These are phyloP conservation scores for Chrysemys picta DNA, from an alignment of 2,113 vertebrate genomes.

Conservation along the genomic window DNA sequence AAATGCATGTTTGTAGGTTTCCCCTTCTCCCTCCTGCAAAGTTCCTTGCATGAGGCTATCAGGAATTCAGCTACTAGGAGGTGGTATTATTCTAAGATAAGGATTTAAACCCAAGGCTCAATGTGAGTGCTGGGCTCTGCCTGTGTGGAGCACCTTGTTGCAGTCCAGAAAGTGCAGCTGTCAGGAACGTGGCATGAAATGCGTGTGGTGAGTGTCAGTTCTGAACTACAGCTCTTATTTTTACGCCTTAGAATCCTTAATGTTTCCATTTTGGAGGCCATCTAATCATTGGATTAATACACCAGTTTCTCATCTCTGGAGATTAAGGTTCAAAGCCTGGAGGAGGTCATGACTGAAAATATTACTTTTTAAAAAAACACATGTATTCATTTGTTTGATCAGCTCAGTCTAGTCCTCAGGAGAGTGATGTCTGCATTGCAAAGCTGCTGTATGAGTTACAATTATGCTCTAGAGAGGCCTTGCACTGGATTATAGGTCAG, in stretches of 20 bases:
- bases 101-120: neutral
- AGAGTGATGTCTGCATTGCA: neutral
- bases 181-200: neutral
- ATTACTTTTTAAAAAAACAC: neutral
- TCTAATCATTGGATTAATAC: neutral
- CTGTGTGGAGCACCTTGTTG: neutral
- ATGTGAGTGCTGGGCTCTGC: neutral
- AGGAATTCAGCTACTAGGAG: neutral
- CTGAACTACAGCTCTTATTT: neutral
- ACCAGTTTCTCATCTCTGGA: rapidly evolving
- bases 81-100: neutral
- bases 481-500: rapidly evolving
- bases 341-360: neutral
- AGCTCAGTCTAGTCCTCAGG: rapidly evolving
- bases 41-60: neutral
- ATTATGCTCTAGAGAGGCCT: rapidly evolving
- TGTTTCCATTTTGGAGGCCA: neutral
- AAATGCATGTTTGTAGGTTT: neutral
- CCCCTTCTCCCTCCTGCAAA: neutral
- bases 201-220: neutral
- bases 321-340: neutral
- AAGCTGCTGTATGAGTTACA: neutral
- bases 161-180: neutral
- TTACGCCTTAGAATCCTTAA: neutral
- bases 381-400: neutral